Evolutionary conservation across 2,797 vertebrate genomes (phyloP).

Genomic region (Sebastes taczanowskii): DNA sequence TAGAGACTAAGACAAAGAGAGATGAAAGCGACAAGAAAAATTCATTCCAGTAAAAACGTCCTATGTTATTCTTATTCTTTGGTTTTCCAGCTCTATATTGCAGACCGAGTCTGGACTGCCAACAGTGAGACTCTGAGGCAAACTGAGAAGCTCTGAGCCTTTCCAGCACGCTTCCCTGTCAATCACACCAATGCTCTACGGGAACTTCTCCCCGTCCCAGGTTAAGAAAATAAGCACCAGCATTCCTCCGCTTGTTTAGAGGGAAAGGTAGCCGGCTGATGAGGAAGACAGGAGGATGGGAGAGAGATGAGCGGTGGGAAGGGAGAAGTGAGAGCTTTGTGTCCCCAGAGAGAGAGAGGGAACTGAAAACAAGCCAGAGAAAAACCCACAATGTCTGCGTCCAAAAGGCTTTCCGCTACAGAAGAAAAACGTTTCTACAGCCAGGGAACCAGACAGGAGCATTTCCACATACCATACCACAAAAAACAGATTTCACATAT

Average conservation of each 20-base stretch:
- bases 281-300: conserved; percentile 52
- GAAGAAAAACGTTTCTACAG: conserved; percentile 15
- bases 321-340: conserved; percentile 20
- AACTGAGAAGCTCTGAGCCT: conserved; percentile 33
- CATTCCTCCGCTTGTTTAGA: conserved; percentile 67
- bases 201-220: conserved; percentile 47
- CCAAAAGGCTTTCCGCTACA: conserved; percentile 38
- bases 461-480: conserved; percentile 18
- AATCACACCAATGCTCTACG: conserved; percentile 53
- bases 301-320: conserved; percentile 10
- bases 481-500: conserved; percentile 32
- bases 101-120: conserved; percentile 26
- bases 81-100: conserved; percentile 40
- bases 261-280: conserved; percentile 43
- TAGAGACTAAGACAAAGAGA: not conserved
- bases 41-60: conserved; percentile 43
- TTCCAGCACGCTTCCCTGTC: conserved; percentile 65
- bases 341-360: conserved; percentile 27
- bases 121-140: conserved; percentile 40
- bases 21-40: conserved; percentile 31
- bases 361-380: conserved; percentile 39
- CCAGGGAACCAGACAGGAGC: conserved; percentile 8
- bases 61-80: conserved; percentile 57
- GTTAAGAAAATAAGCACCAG: conserved; percentile 70
- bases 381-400: conserved; percentile 17